A percentile compares a stretch with the other conserved stretches of the same genome.
phyloP scores from a whole-genome alignment of 2,797 vertebrate species.

The Micrastur ruficollis region DNA sequence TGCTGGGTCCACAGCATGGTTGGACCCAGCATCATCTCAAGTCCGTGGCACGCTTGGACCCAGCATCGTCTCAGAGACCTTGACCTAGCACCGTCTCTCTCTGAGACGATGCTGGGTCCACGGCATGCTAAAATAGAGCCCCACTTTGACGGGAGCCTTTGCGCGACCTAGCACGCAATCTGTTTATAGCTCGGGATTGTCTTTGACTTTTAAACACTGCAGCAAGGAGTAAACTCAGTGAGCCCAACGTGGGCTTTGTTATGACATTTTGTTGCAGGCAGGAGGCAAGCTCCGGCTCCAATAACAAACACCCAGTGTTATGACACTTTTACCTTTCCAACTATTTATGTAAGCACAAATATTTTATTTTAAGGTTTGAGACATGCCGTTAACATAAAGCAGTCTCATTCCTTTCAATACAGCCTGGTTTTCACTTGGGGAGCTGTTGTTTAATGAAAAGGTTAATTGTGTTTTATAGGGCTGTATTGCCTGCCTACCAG shows the following conservation, averaged over 20 bases:
- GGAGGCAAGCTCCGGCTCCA: constrained; percentile 75
- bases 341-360: constrained; percentile 82
- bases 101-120: fast-evolving
- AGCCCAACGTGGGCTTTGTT: constrained; percentile 69
- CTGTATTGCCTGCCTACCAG: constrained; percentile 13
- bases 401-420: constrained; percentile 69
- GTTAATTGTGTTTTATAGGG: constrained; percentile 73
- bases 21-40: not conserved
- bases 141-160: not conserved
- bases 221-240: constrained; percentile 54
- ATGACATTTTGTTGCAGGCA: constrained; percentile 80
- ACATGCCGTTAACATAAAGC: constrained; percentile 78
- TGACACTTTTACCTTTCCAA: constrained; percentile 85
- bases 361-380: constrained; percentile 79
- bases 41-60: fast-evolving
- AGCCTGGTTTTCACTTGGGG: constrained; percentile 58
- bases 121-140: not conserved
- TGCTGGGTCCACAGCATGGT: fast-evolving
- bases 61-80: fast-evolving
- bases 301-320: constrained; percentile 82
- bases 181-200: constrained; percentile 64
- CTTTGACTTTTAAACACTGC: constrained; percentile 58
- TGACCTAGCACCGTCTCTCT: fast-evolving
- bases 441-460: constrained; percentile 73
- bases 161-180: not conserved